Evolutionary conservation across 2,113 vertebrate genomes (phyloP).

Genomic region (Mormyrus iriodes): DNA sequence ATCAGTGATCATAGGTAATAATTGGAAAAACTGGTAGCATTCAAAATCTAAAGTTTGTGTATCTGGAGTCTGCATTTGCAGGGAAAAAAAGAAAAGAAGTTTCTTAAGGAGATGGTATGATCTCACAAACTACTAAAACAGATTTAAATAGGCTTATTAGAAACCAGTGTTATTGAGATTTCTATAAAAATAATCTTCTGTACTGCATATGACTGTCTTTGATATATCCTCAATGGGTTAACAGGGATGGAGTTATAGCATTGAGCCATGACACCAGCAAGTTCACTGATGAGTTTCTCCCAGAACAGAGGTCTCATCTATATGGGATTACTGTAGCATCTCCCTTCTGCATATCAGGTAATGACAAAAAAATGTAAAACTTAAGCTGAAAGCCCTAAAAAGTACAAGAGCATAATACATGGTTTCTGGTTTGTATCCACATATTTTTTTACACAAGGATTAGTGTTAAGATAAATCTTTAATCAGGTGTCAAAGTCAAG

Average conservation of each 20-base stretch:
- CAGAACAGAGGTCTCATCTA: slow-evolving; percentile 89
- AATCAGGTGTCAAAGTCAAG: neutral
- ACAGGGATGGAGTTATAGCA: slow-evolving; percentile 85
- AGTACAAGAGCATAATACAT: neutral
- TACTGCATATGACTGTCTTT: neutral
- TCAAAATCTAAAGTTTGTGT: too few species aligned
- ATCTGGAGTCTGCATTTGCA: too few species aligned
- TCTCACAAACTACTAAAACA: neutral
- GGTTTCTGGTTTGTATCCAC: neutral
- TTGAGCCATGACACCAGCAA: slow-evolving; percentile 71
- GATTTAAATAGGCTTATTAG: neutral
- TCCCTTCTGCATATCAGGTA: slow-evolving; percentile 78
- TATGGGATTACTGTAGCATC: slow-evolving; percentile 87
- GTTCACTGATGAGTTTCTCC: slow-evolving; percentile 82
- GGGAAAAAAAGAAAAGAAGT: too few species aligned
- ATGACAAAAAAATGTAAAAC: neutral
- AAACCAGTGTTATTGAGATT: neutral
- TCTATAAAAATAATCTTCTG: neutral
- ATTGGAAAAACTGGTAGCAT: neutral
- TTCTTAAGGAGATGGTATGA: neutral
- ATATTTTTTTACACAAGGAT: neutral
- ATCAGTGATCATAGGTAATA: neutral
- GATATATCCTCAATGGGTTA: neutral
- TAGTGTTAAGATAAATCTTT: neutral
- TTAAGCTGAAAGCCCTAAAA: neutral